Base-by-base conservation (phyloP, 1,140 invertebrate genomes). In the Euborellia annulipes region DNA sequence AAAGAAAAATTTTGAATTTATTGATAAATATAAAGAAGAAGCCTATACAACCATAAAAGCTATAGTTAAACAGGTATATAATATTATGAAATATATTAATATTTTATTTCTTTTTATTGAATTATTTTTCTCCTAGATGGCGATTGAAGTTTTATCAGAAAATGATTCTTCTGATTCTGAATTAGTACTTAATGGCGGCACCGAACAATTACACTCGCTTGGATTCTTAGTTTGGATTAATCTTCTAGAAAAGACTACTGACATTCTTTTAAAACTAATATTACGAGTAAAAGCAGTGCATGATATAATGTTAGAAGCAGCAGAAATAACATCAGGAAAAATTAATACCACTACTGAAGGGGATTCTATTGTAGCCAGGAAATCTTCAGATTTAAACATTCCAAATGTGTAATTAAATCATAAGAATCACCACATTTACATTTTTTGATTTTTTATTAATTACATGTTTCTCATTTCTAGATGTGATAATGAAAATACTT, bases 21-120 rank as follows among this genome's bases (percentile, higher is more conserved):
- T 94, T 38, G 85, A 93, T 54, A 75, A 76, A 17, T 92, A 89
- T 54, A 82, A 84, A 66, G 79, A 86, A 55, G 92, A 96, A 67
- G 80, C 86, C 8, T 80, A 85, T 47, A 87, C 85, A 36, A 82
- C 89, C 16, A 77, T 94, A 20, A 82, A 88, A 61, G 78, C 89
- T 16, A 75, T 84, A 34, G 76, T 93, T 6, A 95, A 95, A 66
- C 88, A 92, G 66, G 76, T 70, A 51, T 46, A 20, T 14, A n/a
- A 40, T 8, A 14, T 41, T 48, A 36, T 34, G 9, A 37, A n/a
- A 13, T 37, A 16, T 32, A 11, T n/a, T 51, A 46, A 22, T 3
- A n/a, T 21, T n/a, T 51, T 38, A 11, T n/a, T 9, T 32, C 14
- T 8, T 43, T 7, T 30, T 8, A 42, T 23, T 7, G 14, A 22